Conservation (phyloP, 2,797 vertebrate genomes). For the Argyrosomus regius region DNA sequence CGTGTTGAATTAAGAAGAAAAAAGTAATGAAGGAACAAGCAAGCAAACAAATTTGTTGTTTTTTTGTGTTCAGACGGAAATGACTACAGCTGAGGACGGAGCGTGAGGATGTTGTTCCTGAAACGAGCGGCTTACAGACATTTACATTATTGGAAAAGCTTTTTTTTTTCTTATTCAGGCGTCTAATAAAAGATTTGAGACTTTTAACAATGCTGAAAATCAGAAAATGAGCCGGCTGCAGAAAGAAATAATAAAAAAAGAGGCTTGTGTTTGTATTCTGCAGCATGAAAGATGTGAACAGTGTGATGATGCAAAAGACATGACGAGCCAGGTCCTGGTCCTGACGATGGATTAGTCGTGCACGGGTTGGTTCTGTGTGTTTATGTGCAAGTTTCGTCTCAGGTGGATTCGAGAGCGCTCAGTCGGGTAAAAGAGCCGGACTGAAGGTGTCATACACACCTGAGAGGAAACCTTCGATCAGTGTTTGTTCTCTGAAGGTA, state of each 20-base stretch:
- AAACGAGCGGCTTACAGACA: slow-evolving; percentile 46
- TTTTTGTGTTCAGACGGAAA: slow-evolving; percentile 53
- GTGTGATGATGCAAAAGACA: neutral
- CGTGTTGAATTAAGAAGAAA: slow-evolving; percentile 25
- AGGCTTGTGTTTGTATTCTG: neutral
- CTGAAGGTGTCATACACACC: neutral
- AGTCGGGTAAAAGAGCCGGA: slow-evolving; percentile 10
- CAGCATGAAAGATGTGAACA: slow-evolving; percentile 13
- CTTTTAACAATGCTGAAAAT: slow-evolving; percentile 14
- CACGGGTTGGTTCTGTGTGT: slow-evolving; percentile 13
- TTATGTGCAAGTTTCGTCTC: slow-evolving; percentile 12
- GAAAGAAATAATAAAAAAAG: neutral
- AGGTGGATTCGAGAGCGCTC: neutral
- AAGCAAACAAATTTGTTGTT: slow-evolving; percentile 59
- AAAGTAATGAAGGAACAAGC: slow-evolving; percentile 66
- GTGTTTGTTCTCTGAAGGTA: neutral
- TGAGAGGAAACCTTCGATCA: neutral
- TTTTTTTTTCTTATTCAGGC: slow-evolving; percentile 17
- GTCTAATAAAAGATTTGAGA: slow-evolving; percentile 45
- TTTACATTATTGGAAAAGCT: slow-evolving; percentile 41
- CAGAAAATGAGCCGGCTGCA: slow-evolving; percentile 17
- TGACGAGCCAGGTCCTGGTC: neutral
- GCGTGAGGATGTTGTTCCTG: slow-evolving; percentile 37
- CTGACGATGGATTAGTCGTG: slow-evolving; percentile 29
- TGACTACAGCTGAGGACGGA: slow-evolving; percentile 45